Evolutionary conservation across 2,797 vertebrate genomes (phyloP), one percentile per base, ranked within the genome.

Genomic region (Diglossa cyanea): DNA sequence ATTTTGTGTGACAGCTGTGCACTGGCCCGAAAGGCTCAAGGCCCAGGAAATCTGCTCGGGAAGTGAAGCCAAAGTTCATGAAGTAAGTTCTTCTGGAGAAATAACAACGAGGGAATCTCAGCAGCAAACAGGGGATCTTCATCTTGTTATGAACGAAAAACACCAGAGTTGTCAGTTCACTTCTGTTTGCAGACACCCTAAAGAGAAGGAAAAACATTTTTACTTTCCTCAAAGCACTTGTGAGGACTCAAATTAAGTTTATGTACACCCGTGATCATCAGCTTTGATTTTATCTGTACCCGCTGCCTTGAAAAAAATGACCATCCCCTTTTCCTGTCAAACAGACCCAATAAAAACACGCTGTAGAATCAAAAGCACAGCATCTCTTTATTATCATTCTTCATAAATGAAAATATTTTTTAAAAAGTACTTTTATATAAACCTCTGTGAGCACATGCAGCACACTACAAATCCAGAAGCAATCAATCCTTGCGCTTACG

Each of bases 71-170:
- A 5, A 79, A 92, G 67, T 6, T 50, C 4, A 3, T 28, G 21
- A 84, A 89, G 73, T 35, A 66, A 44, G 57, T 67, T 65, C 95
- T 92, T 61, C 87, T 67, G 31, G 87, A 94, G 26, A 97, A 82
- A 17, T 16, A 77, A 55, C 11, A 72, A 21, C 0, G 60, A 88
- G 95, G 95, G 60, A 88, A 83, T 7, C 44, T 96, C 12, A 96
- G 91, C 80, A 98, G 77, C 20, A 62, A 39, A 14, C 81, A 74
- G 1, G 91, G 26, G 10, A 97, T 90, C 75, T 92, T 98, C 98
- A 98, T 98, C 67, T 87, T 87, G 74, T n/a, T 50, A 68, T 57
- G 17, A 85, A 88, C 33, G 6, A 42, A 76, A 30, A 71, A 93
- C 3, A 66, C 11, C 18, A 28, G n/a, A 60, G 23, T 3, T 53